Evolutionary conservation across 2,888 invertebrate genomes (phyloP), one percentile per base, ranked within the genome.

Genomic region (Euspilapteryx auroguttella): DNA sequence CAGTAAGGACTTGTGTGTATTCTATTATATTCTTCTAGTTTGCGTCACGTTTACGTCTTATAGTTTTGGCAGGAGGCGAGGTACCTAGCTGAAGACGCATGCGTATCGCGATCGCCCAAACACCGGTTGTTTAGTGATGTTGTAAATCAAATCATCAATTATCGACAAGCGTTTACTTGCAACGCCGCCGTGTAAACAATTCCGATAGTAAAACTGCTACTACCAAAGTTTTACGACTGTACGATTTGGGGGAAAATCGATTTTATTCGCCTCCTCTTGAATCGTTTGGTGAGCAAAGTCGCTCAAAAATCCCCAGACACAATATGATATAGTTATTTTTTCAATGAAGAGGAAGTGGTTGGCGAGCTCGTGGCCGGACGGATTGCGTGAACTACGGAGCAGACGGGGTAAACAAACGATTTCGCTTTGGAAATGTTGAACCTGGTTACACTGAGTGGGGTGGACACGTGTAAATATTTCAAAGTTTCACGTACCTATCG

Each of bases 111-210:
- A 49, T 62, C 59, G 49, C 57, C 71, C 57, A 71, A 73, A 73
- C 71, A 71, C 65, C 63, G 66, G 64, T 64, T 68, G 71, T 75
- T 73, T 73, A 64, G 71, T 68, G 59, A 63, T 62, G 71, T 55
- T 68, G 68, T 73, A 73, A 73, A 75, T 75, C 75, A 75, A 71
- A 68, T 73, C 71, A 68, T 73, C 75, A 73, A 75, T 73, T 75
- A 73, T 69, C 65, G 69, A 65, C 65, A 63, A 64, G 54, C 63
- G 75, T 75, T 73, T 73, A 75, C 68, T 61, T 57, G 65, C 57
- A 62, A 71, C 65, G 71, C 73, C 75, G 65, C 71, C 63, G 46
- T 64, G 73, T 75, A 75, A 75, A 73, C 75, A 73, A 65, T 64
- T 42, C 53, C 53, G 48, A 62, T 68, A 59, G 64, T 68, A 69